Conservation (phyloP, 2,888 invertebrate genomes). For the Orchesella flavescens region DNA sequence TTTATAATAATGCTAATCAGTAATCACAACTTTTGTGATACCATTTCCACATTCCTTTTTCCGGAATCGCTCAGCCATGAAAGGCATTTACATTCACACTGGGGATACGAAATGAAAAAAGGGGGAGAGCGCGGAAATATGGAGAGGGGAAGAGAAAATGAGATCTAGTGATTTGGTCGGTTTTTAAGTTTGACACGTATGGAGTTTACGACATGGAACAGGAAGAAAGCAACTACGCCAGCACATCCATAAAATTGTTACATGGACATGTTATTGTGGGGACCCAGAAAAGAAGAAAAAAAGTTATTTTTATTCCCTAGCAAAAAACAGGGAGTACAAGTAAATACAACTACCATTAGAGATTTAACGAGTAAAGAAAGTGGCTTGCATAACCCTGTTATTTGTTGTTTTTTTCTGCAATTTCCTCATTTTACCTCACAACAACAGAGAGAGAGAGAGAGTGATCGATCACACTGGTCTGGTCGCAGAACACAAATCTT, state of each 20-base stretch:
- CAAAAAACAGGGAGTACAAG: background rate
- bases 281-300: no score
- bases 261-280: no score
- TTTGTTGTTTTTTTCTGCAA: constrained; percentile 38
- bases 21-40: constrained; percentile 25
- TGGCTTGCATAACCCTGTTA: constrained; percentile 39
- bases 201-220: constrained; percentile 40
- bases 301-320: background rate
- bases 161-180: constrained; percentile 30
- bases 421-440: constrained; percentile 36
- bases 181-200: constrained; percentile 29
- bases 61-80: constrained; percentile 38
- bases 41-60: constrained; percentile 38
- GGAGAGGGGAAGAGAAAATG: constrained; percentile 28
- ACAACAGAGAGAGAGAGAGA: constrained; percentile 11
- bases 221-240: constrained; percentile 22
- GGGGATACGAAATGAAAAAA: constrained; percentile 6
- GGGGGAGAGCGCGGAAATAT: background rate
- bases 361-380: constrained; percentile 5
- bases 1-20: constrained; percentile 32
- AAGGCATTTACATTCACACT: constrained; percentile 14
- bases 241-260: constrained; percentile 31
- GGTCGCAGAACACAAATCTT: constrained; percentile 51
- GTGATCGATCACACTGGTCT: constrained; percentile 52
- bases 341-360: background rate